A percentile compares a stretch with the other conserved stretches of the same genome.
These are phyloP conservation scores for Ecdyonurus torrentis DNA, from an alignment of 2,888 invertebrate species.

Conservation along the genomic window DNA sequence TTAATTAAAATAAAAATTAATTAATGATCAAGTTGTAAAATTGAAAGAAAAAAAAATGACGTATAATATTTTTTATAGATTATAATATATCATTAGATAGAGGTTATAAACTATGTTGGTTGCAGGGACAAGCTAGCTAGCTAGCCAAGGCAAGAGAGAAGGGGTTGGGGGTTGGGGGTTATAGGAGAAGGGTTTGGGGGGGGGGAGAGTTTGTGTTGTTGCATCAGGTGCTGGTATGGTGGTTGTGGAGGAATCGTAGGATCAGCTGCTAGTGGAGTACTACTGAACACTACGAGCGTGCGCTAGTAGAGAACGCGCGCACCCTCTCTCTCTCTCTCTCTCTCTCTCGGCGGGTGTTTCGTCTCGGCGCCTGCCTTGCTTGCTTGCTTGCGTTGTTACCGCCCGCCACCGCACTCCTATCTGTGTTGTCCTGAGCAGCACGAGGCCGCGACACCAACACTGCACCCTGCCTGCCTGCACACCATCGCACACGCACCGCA, in stretches of 20 bases:
- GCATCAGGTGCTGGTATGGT: not conserved
- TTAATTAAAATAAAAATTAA: too few relatives aligned
- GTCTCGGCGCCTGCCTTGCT: not conserved
- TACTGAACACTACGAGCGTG: not conserved
- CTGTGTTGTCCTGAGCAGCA: not conserved
- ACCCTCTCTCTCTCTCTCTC: not conserved
- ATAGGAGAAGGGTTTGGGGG: too few relatives aligned
- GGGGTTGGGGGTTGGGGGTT: too few relatives aligned
- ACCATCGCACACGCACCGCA: not conserved
- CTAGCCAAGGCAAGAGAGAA: too few relatives aligned
- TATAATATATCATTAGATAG: too few relatives aligned
- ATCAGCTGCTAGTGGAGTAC: not conserved
- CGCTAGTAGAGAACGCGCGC: not conserved
- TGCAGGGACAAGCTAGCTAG: too few relatives aligned
- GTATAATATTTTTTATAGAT: too few relatives aligned
- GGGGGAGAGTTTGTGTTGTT: too few relatives aligned
- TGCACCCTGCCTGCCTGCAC: not conserved
- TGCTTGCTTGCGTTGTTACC: too few relatives aligned
- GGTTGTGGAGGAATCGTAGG: not conserved
- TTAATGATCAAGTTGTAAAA: too few relatives aligned
- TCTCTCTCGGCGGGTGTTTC: not conserved
- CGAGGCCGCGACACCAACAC: not conserved
- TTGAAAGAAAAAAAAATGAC: too few relatives aligned
- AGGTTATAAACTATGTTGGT: too few relatives aligned
- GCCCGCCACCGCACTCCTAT: not conserved